phyloP scores from a whole-genome alignment of 2,888 invertebrate species.

The Agapostemon virescens region DNA sequence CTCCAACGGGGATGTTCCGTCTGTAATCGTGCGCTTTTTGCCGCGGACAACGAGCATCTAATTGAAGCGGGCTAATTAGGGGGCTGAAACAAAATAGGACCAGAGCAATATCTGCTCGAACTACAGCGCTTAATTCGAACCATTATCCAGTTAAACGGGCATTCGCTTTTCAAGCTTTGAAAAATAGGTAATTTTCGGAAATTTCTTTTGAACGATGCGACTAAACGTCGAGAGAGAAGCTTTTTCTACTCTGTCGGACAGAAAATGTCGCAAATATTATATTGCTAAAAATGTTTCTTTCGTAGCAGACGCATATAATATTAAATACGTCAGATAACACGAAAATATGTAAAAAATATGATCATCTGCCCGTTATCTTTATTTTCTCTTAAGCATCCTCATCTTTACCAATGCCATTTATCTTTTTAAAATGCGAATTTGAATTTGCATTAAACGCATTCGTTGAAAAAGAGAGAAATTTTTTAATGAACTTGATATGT shows the following conservation, averaged over 20 bases:
- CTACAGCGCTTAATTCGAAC: background rate
- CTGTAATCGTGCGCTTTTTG: conserved; percentile 4
- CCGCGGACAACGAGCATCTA: conserved; percentile 17
- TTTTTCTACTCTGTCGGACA: background rate
- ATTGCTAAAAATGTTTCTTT: too few species aligned
- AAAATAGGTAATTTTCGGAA: background rate
- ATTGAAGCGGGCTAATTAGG: conserved; percentile 11
- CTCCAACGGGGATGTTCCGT: background rate
- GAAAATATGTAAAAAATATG: too few species aligned
- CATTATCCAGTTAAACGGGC: background rate
- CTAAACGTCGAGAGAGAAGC: background rate
- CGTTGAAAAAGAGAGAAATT: too few species aligned
- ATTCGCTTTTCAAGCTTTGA: background rate
- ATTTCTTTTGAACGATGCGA: background rate
- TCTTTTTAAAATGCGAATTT: too few species aligned
- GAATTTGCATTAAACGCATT: too few species aligned
- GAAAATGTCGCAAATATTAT: too few species aligned
- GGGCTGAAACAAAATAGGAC: background rate
- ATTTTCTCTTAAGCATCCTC: too few species aligned
- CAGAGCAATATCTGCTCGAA: background rate
- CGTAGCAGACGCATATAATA: too few species aligned
- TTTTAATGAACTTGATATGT: too few species aligned
- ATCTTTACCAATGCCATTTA: too few species aligned
- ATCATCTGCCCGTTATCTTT: too few species aligned
- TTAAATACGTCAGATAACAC: too few species aligned